Evolutionary conservation across 2,797 vertebrate genomes (phyloP).

Genomic region (Enteromius trimaculatus): DNA sequence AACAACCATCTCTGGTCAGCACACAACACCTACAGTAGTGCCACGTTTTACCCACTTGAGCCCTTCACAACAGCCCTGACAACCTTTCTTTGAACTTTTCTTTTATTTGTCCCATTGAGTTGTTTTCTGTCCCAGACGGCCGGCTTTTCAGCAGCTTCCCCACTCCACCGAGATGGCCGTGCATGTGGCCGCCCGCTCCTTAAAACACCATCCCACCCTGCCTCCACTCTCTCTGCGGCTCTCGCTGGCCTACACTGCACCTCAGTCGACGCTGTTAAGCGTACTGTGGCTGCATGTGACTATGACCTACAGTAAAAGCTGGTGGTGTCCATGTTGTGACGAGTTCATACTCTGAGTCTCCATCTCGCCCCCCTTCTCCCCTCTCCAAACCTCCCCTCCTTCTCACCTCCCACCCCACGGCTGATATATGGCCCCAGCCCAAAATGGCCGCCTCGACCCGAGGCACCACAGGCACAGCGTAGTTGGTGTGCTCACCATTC

Average conservation of each 20-base stretch:
- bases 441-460: constrained; percentile 90
- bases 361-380: constrained; percentile 87
- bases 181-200: constrained; percentile 71
- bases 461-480: constrained; percentile 99
- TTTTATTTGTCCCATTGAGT: constrained; percentile 51
- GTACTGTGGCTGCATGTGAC: constrained; percentile 93
- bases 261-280: constrained; percentile 71
- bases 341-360: constrained; percentile 94
- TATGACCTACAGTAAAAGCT: constrained; percentile 81
- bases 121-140: constrained; percentile 59
- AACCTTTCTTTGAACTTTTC: constrained; percentile 45
- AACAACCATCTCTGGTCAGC: constrained; percentile 21
- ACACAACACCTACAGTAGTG: constrained; percentile 2
- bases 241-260: constrained; percentile 74
- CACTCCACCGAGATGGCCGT: constrained; percentile 68
- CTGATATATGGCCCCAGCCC: constrained; percentile 82
- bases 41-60: constrained; percentile 45
- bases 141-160: constrained; percentile 66
- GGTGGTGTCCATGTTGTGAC: constrained; percentile 91
- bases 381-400: constrained; percentile 66
- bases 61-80: constrained; percentile 53
- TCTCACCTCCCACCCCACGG: constrained; percentile 63
- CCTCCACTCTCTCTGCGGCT: constrained; percentile 61
- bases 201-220: constrained; percentile 47
- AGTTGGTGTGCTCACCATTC: constrained; percentile 95